phyloP scores from a whole-genome alignment of 1,140 invertebrate species.

The Magallana gigas region DNA sequence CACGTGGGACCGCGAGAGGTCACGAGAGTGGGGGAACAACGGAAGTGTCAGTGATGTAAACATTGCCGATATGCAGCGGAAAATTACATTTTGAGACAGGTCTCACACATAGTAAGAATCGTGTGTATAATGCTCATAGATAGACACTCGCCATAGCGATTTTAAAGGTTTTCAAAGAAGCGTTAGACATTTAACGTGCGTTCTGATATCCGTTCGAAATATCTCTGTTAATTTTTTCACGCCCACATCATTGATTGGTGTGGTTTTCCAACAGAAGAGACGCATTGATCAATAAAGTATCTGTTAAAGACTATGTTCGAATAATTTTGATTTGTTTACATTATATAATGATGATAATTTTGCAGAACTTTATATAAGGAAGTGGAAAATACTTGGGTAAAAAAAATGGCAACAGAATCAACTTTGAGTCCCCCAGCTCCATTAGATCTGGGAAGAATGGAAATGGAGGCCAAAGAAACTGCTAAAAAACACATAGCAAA shows the following conservation, averaged over 20 bases:
- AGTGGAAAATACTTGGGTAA: no score
- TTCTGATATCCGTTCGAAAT: slow-evolving; percentile 6
- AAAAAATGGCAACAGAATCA: slow-evolving; percentile 40
- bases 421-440: slow-evolving; percentile 70
- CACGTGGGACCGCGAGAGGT: slow-evolving; percentile 56
- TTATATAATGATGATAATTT: no score
- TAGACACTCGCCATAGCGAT: not conserved
- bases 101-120: no score
- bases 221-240: not conserved
- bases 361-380: no score
- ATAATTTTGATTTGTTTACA: no score
- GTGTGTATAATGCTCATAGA: no score
- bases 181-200: not conserved
- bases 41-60: slow-evolving; percentile 46
- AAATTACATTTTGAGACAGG: no score
- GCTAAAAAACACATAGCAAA: slow-evolving; percentile 95
- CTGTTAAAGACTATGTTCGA: no score
- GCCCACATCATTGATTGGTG: not conserved
- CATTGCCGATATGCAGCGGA: not conserved
- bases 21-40: slow-evolving; percentile 49
- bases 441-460: slow-evolving; percentile 79
- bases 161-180: not conserved
- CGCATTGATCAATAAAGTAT: no score
- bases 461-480: slow-evolving; percentile 90
- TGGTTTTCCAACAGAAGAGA: no score